Evolutionary conservation across 1,140 invertebrate species (phyloP), one percentile per base, ranked within the genome.

Genomic region (Platorchestia sp.): DNA sequence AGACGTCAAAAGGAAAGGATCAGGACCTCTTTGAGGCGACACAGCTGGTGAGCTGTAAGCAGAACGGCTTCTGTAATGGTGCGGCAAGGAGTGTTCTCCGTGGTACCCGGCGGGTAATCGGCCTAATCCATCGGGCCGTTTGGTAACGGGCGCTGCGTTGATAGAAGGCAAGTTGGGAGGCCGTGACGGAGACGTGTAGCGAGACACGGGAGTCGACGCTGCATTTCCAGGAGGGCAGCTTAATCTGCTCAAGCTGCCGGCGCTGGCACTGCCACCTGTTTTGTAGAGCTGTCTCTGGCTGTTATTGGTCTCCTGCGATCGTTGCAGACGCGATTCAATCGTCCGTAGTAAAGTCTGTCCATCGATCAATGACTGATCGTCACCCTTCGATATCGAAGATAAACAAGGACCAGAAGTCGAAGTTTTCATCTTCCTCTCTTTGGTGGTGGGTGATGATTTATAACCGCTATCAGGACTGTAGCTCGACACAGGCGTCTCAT

Each of bases 1-100:
- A 6, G 95, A 95, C n/a, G 95, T 95, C 27, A 96, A 43, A 53
- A 96, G 51, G 51, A 95, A 95, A 45, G 96, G 96, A 95, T 96
- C 96, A 19, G 96, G 96, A 47, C 96, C 96, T 45, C 96, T 95
- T 59, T 96, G 96, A n/a, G 96, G 96, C 40, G 96, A 96, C 45
- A 96, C 96, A 6, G 96, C 96, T 0, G 96, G 96, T 36, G 95
- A 96, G 95, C 95, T 96, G 86, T 96, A 96, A 47, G 96, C 96
- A 6, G 96, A 96, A 41, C 96, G 96, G 95, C 96, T 96, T 44
- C 96, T 95, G 93, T 96, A 96, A 93, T 89, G 96, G 75, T 96
- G 95, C 40, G 96, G 96, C 47, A 96, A 95, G 41, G 96, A 96
- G 43, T 95, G 90, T 43, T 96, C 95, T 93, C 95, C 96, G 44